Evolutionary conservation across 2,797 vertebrate genomes (phyloP).

Genomic region (Taenioides sp.): DNA sequence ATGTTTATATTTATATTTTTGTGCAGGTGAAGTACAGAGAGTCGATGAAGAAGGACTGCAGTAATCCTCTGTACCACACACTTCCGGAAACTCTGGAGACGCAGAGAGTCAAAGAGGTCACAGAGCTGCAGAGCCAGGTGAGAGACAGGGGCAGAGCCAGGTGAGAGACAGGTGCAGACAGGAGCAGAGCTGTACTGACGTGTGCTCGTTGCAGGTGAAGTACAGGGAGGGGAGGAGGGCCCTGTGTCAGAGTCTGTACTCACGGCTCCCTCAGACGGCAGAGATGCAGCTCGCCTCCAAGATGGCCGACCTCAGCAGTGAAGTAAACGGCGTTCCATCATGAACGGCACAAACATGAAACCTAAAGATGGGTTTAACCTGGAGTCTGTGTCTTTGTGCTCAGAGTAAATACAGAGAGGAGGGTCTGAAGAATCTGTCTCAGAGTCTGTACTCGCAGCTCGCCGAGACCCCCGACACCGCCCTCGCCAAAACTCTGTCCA

Average conservation of each 20-base stretch:
- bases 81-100: conserved; percentile 89
- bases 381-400: background rate
- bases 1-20: background rate
- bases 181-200: background rate
- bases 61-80: conserved; percentile 80
- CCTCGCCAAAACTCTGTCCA: conserved; percentile 57
- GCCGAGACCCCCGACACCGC: conserved; percentile 56
- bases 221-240: conserved; percentile 59
- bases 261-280: conserved; percentile 68
- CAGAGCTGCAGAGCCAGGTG: conserved; percentile 89
- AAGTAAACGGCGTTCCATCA: conserved; percentile 64
- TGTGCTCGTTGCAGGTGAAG: conserved; percentile 41
- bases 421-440: conserved; percentile 73
- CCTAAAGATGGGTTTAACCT: too few species aligned
- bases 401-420: conserved; percentile 87
- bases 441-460: conserved; percentile 66
- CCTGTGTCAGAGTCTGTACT: conserved; percentile 57
- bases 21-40: conserved; percentile 83
- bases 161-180: background rate
- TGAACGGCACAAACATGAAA: too few species aligned
- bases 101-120: conserved; percentile 80
- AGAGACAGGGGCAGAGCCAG: background rate
- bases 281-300: conserved; percentile 69
- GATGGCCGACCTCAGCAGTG: conserved; percentile 74
- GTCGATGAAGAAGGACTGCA: conserved; percentile 74